Evolutionary conservation across 2,797 vertebrate genomes (phyloP).

Genomic region (Lerista edwardsae): DNA sequence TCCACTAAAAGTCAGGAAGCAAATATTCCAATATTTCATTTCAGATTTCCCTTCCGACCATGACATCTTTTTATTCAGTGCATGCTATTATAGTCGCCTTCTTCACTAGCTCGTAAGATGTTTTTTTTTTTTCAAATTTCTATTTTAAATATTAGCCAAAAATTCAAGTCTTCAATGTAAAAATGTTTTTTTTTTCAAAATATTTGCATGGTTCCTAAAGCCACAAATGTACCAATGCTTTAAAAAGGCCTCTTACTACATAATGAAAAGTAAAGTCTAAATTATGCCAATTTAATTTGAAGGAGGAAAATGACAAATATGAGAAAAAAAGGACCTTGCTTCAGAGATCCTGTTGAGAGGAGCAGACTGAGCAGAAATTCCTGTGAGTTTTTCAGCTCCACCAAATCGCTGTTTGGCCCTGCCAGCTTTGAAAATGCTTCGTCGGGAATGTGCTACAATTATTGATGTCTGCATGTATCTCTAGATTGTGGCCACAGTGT

Average conservation of each 20-base stretch:
- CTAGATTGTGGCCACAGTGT: neutral
- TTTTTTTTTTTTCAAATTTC: neutral
- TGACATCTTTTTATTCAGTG: neutral
- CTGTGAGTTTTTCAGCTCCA: neutral
- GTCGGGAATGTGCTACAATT: neutral
- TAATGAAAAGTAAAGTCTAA: conserved; percentile 16
- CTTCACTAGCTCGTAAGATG: neutral
- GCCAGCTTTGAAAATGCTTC: neutral
- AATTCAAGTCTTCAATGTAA: conserved; percentile 6
- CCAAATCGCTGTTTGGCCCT: neutral
- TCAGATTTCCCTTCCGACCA: neutral
- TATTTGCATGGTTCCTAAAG: conserved; percentile 10
- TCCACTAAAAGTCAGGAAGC: neutral
- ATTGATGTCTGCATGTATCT: too few relatives aligned
- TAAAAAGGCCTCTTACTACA: neutral
- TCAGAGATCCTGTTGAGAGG: neutral
- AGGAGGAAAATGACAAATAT: neutral
- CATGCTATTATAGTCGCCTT: neutral
- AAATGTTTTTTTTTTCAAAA: conserved; percentile 17
- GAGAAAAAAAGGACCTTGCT: neutral
- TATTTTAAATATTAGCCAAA: conserved; percentile 7
- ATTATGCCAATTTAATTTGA: conserved; percentile 20
- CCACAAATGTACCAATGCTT: conserved; percentile 11
- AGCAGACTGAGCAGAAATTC: neutral
- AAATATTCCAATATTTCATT: neutral